Evolutionary conservation across 2,888 invertebrate species (phyloP), one percentile per base, ranked within the genome.

Genomic region (Cryptops parisi): DNA sequence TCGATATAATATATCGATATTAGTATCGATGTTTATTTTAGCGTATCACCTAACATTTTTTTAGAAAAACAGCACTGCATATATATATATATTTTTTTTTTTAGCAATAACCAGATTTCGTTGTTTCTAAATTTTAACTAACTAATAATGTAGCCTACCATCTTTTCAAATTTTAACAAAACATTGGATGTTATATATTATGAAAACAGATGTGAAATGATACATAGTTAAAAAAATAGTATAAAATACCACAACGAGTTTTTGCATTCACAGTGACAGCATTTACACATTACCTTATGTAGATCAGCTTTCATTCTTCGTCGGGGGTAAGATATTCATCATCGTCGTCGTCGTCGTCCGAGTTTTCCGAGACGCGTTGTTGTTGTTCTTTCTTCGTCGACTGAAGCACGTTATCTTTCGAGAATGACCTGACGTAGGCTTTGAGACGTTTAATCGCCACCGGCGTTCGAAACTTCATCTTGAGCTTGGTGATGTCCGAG

Each of bases 341-440:
- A 15, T 33, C 33, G 33, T 33, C 6, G 6, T 33, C 33, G 9
- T 33, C 33, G 33, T 46, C 23, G 22, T n/a, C n/a, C 46, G 22
- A 22, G 5, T 22, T 23, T 22, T 21, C 46, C n/a, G n/a, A n/a
- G n/a, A n/a, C n/a, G n/a, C n/a, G n/a, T n/a, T n/a, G n/a, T 24
- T 46, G 22, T 2, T 23, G 5, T 5, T 19, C 21, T 2, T 4
- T 24, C 25, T 24, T 22, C 17, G 24, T 21, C 15, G 9, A 15
- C 21, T 19, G 22, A 4, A 9, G 23, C 23, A 22, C 12, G 9
- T 46, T 26, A 12, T 52, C 46, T n/a, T 22, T 15, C 21, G 56
- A 55, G 41, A 56, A 56, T 23, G 52, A 48, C 23, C 53, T 23
- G 2, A 56, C 56, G 22, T 55, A 56, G 1, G 52, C 38, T 22